Base-by-base conservation (phyloP, 2,113 vertebrate species). In the Prunella himalayana region DNA sequence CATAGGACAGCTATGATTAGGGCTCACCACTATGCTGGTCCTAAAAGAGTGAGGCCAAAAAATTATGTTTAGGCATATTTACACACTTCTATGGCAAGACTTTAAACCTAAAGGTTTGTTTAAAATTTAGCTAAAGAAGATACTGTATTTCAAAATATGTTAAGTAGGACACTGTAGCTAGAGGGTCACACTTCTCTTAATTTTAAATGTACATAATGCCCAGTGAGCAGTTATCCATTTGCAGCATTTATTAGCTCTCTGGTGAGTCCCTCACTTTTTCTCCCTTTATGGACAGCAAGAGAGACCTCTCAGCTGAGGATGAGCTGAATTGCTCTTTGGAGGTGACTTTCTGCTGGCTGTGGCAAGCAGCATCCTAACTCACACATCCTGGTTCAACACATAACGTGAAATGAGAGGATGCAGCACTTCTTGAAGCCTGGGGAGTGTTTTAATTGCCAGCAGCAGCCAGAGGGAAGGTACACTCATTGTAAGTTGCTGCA, bases 321-420 rank as follows among this genome's bases (percentile, higher is more conserved):
- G 61, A 85, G 33, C 35, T 88, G 83, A 59, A 56, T 9, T 71
- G 11, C 39, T 50, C 42, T 84, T 78, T 75, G 72, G 33, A 78
- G 42, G 11, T 75, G 65, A 54, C 24, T 68, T 78, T 41, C 50
- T 27, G 13, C 45, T 27, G 28, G 20, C 60, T 88, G 9, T 8
- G 3, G 37, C n/a, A 70, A 78, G 20, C 18, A 73, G 27, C n/a
- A 13, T 47, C 50, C 37, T 64, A 51, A 23, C 31, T 51, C 45
- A 24, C 22, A 42, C 2, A 0, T 61, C n/a, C 41, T 10, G 5
- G 18, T 56, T 92, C 53, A 60, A 31, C 17, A 17, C 12, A 8
- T 27, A 7, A 59, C 0, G 0, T 45, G 68, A 37, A 64, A 53
- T 1, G 0, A 57, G 45, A 76, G 25, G 66, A 57, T 45, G 41